Evolutionary conservation across 2,797 vertebrate genomes (phyloP), one percentile per base, ranked within the genome.

Genomic region (Amniataba percoides): DNA sequence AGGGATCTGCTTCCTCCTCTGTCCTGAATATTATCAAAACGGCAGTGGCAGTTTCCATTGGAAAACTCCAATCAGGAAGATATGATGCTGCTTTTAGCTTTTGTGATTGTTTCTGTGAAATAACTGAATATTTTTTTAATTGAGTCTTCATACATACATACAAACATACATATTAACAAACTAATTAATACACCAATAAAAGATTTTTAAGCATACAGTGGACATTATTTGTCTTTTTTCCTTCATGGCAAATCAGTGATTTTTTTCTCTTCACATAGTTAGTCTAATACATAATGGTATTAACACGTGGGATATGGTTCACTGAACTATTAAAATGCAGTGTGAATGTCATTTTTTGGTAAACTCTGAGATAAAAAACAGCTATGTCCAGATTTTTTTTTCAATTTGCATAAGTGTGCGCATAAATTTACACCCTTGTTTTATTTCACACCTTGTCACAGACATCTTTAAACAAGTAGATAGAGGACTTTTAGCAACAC

Each of bases 91-190:
- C 9, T 56, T 61, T 61, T 71, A 1, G n/a, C 71, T 42, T 56
- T 55, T 82, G 7, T 84, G 10, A 87, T 88, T 89, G 73, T 92
- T 93, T 91, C 81, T 34, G 78, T 92, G 83, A 94, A 94, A 90
- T 92, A 56, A 81, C 21, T 11, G 0, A 64, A 40, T 45, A 6
- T 73, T 65, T 77, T 55, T 19, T 31, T 31, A 31, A 80, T 21
- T 55, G 5, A 71, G 79, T 74, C 11, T 83, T 71, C 74, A 65
- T n/a, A n/a, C n/a, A n/a, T n/a, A n/a, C n/a, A n/a, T n/a, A n/a
- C n/a, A n/a, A n/a, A n/a, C n/a, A n/a, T n/a, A n/a, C n/a, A n/a
- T n/a, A n/a, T n/a, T n/a, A n/a, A n/a, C 18, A 42, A 74, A 63
- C 34, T 55, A 31, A 79, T 59, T 11, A 61, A 74, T 36, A 57